Conservation (phyloP, 2,797 vertebrate genomes). For the Kryptolebias ocellatus region DNA sequence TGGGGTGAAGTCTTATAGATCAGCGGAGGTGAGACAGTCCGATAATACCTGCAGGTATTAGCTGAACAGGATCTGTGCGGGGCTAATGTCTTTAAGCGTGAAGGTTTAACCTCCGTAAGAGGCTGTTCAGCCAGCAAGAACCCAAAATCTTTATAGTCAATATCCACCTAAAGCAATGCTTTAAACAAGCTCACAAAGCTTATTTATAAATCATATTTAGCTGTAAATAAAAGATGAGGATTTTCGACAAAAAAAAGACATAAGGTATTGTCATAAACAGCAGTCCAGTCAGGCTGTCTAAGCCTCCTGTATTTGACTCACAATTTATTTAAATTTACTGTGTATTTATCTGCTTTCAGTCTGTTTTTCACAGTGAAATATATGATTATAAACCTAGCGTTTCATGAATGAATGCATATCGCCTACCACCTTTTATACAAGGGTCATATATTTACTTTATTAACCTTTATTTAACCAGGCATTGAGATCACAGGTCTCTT, state of each 20-base stretch:
- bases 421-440: too few species aligned
- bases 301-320: constrained; percentile 39
- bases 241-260: neutral
- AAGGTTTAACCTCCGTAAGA: neutral
- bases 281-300: constrained; percentile 16
- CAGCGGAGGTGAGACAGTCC: constrained; percentile 32
- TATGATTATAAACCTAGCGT: constrained; percentile 36
- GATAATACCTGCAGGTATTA: constrained; percentile 21
- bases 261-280: neutral
- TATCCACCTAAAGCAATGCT: neutral
- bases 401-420: too few species aligned
- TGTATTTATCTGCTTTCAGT: constrained; percentile 42
- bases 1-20: constrained; percentile 17
- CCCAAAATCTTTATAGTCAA: neutral
- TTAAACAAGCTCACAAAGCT: neutral
- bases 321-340: constrained; percentile 55
- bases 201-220: too few species aligned
- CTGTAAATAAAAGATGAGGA: neutral
- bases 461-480: too few species aligned
- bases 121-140: neutral
- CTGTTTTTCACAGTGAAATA: constrained; percentile 52
- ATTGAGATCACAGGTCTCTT: too few species aligned
- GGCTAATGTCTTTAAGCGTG: neutral
- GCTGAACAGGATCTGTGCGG: constrained; percentile 7
- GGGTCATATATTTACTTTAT: too few species aligned